Evolutionary conservation across 2,888 invertebrate genomes (phyloP), one percentile per base, ranked within the genome.

Genomic region (Syrphus vitripennis): DNA sequence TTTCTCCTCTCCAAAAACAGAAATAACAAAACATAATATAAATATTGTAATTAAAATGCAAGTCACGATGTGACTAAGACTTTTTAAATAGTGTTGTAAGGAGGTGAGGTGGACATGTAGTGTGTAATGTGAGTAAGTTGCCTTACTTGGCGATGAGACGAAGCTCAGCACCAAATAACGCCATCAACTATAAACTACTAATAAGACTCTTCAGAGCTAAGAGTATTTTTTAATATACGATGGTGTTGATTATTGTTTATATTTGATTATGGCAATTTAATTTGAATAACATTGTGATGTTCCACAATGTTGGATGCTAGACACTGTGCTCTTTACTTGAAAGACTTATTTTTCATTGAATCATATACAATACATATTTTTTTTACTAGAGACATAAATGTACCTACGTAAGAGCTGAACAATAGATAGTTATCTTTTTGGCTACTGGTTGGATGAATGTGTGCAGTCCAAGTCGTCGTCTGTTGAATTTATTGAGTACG

Each of bases 201-300:
- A 48, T 31, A 65, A 24, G 48, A 48, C 31, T 14, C 31, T 14
- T n/a, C 31, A 19, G 21, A 67, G 37, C 40, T 42, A 2, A 9
- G n/a, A 61, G 24, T 16, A 37, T 42, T 83, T 77, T 57, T 65
- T 83, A 75, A 65, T 75, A 59, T 5, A 21, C 57, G 12, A 37
- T n/a, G 42, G 24, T 24, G 57, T 67, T 76, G 75, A 76, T 81
- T 81, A 67, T 84, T 76, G 14, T 34, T 50, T 81, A 80, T 81
- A 71, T 81, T 69, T 55, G 53, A 61, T 61, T 76, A 75, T 59
- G 81, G 84, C 76, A 81, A 81, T 84, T 77, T 81, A 84, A 84
- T 84, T 84, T 84, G 81, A 81, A 84, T 81, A 84, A 84, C 72
- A 76, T 61, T 67, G 16, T 65, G 71, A 76, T 84, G 84, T 84